Percentiles rank a stretch among this genome's conserved stretches.
These are phyloP conservation scores for Leptinotarsa peninsularis DNA, from an alignment of 2,888 invertebrate species.

Conservation along the genomic window DNA sequence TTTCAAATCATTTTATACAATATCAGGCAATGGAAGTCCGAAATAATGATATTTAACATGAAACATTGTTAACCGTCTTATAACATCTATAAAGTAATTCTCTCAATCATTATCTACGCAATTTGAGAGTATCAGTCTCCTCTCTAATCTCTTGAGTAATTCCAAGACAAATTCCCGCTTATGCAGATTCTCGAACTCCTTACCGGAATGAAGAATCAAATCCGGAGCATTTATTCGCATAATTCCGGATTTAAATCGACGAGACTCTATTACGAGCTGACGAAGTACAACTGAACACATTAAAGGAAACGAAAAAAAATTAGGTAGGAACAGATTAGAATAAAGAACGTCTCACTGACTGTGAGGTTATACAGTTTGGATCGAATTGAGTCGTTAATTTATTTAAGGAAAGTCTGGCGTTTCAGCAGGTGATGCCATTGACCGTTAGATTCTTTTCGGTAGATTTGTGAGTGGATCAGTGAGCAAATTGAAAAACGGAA, in stretches of 20 bases:
- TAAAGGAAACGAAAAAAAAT: slow-evolving; percentile 1
- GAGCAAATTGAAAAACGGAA: too few relatives aligned
- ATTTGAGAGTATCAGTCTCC: not conserved
- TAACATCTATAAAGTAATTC: not conserved
- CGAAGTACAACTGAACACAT: slow-evolving; percentile 19
- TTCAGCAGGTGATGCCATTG: not conserved
- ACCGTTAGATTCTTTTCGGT: too few relatives aligned
- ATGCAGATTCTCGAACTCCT: slow-evolving; percentile 26
- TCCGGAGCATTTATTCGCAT: slow-evolving; percentile 12
- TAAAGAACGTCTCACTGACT: not conserved
- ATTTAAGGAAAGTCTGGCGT: not conserved
- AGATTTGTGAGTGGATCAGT: too few relatives aligned
- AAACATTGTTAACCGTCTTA: too few relatives aligned
- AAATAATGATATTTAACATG: too few relatives aligned
- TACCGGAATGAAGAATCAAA: slow-evolving; percentile 16
- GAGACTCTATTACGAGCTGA: slow-evolving; percentile 9
- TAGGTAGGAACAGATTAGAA: not conserved
- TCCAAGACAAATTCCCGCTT: slow-evolving; percentile 18
- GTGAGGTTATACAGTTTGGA: not conserved
- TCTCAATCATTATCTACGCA: not conserved
- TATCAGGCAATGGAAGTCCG: too few relatives aligned
- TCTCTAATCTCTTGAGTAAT: slow-evolving; percentile 12
- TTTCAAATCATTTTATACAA: too few relatives aligned
- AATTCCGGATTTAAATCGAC: slow-evolving; percentile 19
- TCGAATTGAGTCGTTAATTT: not conserved